phyloP scores from a whole-genome alignment of 1,140 invertebrate genomes.

The Cotesia typhae region DNA sequence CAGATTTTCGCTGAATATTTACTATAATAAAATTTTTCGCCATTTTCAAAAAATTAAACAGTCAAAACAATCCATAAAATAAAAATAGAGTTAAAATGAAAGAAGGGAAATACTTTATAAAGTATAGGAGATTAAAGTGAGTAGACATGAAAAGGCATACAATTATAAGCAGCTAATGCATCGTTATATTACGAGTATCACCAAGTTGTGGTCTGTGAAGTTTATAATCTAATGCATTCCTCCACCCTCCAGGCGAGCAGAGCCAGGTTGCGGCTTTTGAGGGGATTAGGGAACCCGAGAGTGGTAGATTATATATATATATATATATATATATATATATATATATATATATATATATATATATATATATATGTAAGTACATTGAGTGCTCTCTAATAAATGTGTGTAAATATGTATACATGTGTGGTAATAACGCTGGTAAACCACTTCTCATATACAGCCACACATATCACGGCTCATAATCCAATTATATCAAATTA shows the following conservation, averaged over 20 bases:
- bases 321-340: not conserved
- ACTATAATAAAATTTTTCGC: too few species aligned
- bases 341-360: slow-evolving; percentile 11
- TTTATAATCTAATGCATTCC: slow-evolving; percentile 64
- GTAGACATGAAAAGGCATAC: slow-evolving; percentile 36
- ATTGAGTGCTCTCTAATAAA: slow-evolving; percentile 57
- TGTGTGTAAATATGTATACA: slow-evolving; percentile 38
- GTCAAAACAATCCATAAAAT: not conserved
- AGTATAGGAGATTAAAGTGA: not conserved
- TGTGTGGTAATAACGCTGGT: slow-evolving; percentile 34
- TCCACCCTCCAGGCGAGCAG: slow-evolving; percentile 50
- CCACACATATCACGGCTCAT: slow-evolving; percentile 55
- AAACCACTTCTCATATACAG: slow-evolving; percentile 56
- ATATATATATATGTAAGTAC: slow-evolving; percentile 38
- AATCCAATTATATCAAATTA: slow-evolving; percentile 64
- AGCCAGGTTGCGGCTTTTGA: slow-evolving; percentile 39
- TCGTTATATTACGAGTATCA: slow-evolving; percentile 38
- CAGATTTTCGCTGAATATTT: too few species aligned
- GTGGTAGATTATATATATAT: not conserved
- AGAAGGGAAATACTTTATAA: not conserved
- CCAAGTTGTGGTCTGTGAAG: slow-evolving; percentile 57
- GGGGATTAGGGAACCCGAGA: too few species aligned
- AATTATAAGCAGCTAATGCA: slow-evolving; percentile 46
- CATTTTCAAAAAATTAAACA: too few species aligned
- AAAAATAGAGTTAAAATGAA: not conserved